phyloP scores from a whole-genome alignment of 2,888 invertebrate species.

The Camptogramma bilineatum region DNA sequence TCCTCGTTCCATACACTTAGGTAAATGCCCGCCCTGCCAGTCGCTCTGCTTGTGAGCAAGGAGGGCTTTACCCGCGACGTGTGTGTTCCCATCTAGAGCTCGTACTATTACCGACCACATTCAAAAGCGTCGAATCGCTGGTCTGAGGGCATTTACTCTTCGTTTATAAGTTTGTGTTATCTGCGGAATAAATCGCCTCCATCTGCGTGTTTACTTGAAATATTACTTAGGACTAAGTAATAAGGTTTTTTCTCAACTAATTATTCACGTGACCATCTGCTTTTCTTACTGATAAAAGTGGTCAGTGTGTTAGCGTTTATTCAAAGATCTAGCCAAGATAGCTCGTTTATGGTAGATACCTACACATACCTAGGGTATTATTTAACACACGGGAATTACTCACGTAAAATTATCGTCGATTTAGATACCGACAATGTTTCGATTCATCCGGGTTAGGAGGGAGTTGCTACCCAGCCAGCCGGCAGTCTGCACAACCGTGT shows the following conservation, averaged over 20 bases:
- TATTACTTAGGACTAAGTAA: background rate
- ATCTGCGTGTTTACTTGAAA: background rate
- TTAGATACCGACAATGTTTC: no score
- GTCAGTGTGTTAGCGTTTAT: background rate
- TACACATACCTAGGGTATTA: background rate
- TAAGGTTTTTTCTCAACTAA: no score
- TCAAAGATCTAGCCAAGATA: background rate
- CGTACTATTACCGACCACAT: slow-evolving; percentile 7
- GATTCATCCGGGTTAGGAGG: no score
- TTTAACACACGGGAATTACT: no score
- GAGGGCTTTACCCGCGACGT: slow-evolving; percentile 12
- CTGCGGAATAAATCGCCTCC: slow-evolving; percentile 1
- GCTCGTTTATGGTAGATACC: background rate
- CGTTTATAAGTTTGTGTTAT: slow-evolving; percentile 6
- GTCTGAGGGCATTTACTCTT: slow-evolving; percentile 1
- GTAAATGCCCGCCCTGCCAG: background rate
- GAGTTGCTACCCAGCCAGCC: slow-evolving; percentile 15
- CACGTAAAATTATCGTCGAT: no score
- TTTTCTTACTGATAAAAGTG: background rate
- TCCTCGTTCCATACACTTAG: background rate
- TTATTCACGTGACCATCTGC: background rate
- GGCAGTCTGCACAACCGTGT: background rate
- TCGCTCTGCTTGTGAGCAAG: slow-evolving; percentile 5
- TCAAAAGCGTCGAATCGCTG: slow-evolving; percentile 5
- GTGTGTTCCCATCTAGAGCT: slow-evolving; percentile 23